These are phyloP conservation scores for Austrofundulus limnaeus DNA, from an alignment of 2,113 vertebrate species.

Conservation along the genomic window DNA sequence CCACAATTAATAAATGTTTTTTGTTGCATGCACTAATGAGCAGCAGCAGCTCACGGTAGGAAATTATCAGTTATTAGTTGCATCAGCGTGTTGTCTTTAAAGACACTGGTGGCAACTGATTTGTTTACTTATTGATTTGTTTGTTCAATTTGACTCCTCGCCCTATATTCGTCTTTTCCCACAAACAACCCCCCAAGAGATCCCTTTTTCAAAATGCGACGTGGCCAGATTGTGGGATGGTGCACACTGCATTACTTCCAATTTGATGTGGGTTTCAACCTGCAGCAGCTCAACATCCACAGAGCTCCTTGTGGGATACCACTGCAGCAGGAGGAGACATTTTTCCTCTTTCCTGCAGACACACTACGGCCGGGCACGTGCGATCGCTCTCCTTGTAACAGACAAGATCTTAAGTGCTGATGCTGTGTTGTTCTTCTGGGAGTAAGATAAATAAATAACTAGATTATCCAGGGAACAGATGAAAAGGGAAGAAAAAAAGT, in stretches of 20 bases:
- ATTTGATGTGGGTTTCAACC: conserved; percentile 40
- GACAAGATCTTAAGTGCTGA: conserved; percentile 71
- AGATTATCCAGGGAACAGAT: conserved; percentile 26
- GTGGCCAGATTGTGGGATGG: conserved; percentile 8
- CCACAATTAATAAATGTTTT: conserved; percentile 34
- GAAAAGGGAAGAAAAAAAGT: conserved; percentile 27
- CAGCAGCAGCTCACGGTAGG: conserved; percentile 14
- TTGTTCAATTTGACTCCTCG: conserved; percentile 48
- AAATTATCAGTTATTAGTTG: conserved; percentile 26
- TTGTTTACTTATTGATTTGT: conserved; percentile 65
- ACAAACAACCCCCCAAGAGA: conserved; percentile 39
- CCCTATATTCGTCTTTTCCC: conserved; percentile 20
- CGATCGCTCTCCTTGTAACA: conserved; percentile 53
- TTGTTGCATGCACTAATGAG: conserved; percentile 53
- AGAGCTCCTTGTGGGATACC: conserved; percentile 36
- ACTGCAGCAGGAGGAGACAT: conserved; percentile 24
- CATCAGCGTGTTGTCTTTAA: conserved; percentile 13
- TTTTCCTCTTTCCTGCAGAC: conserved; percentile 33
- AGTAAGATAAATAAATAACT: conserved; percentile 67
- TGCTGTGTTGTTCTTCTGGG: conserved; percentile 54
- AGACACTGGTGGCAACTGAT: conserved; percentile 52
- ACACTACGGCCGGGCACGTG: conserved; percentile 26
- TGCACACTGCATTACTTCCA: conserved; percentile 21
- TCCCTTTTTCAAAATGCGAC: conserved; percentile 40
- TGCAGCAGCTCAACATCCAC: conserved; percentile 35